Evolutionary conservation across 2,888 invertebrate species (phyloP), one percentile per base, ranked within the genome.

Genomic region (Creontiades dilutus): DNA sequence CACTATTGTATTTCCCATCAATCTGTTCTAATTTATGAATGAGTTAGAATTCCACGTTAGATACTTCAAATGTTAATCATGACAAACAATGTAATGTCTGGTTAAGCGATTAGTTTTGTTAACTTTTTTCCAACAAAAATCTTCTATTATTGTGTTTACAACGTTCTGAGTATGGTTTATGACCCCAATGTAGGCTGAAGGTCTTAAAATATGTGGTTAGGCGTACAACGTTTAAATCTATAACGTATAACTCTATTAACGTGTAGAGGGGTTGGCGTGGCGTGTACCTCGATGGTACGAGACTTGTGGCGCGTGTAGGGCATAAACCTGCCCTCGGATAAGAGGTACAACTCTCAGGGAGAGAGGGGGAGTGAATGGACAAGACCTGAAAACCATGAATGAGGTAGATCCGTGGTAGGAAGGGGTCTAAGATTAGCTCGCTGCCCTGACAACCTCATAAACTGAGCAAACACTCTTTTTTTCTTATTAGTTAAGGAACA

Each of bases 391-490:
- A 89, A 81, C 81, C 89, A 89, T 84, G 89, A 89, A 84, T 89
- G 89, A 75, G 81, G 68, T 27, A 27, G 81, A 27, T 57, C n/a
- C 75, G 11, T 16, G 68, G 23, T 46, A 23, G 46, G 84, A 46
- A 61, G 78, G 80, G 85, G 78, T 55, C 23, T n/a, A 23, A 90
- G 90, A 90, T 90, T 90, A 90, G 90, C 86, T 86, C 86, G 90
- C 90, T 78, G 48, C 88, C 37, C 90, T 90, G 90, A 90, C 90
- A 90, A 90, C 90, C 90, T 90, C 90, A 90, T 90, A 90, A 90
- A 90, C 28, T 90, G 55, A 89, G 90, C 90, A 90, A 86, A 90
- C 85, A 78, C 76, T 52, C 23, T 90, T 89, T 37, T 37, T 76
- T 89, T 89, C 90, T 90, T 90, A 90, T 90, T 90, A 90, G 90